Evolutionary conservation across 2,113 vertebrate species (phyloP), one percentile per base, ranked within the genome.

Genomic region (Riparia riparia): DNA sequence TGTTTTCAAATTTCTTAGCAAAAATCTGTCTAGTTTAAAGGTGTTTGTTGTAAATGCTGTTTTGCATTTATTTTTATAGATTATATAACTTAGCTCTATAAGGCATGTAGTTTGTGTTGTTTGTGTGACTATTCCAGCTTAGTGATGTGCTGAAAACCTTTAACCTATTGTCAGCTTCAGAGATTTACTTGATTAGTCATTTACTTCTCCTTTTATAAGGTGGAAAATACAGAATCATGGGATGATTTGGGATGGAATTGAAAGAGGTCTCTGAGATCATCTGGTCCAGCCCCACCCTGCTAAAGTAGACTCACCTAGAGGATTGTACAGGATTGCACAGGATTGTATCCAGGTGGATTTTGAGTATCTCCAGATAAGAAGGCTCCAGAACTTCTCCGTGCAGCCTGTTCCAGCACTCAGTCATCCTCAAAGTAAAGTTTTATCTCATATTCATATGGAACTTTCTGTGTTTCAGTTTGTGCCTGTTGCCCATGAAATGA

Each of bases 401-500:
- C 24, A 74, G 9, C n/a, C 26, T 54, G 5, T 61, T 61, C 39
- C 25, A 39, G 9, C 2, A 7, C 24, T 73, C 0, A 0, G 44
- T 82, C 69, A 73, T 22, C 5, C 32, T 60, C 29, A 34, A 53
- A 47, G 17, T 34, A 6, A 31, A 61, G 47, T 61, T 61, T 47
- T 54, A 6, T 39, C 41, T 31, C 13, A 10, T 31, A 7, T 34
- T 61, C 47, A 26, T 14, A 26, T 9, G 25, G 14, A 45, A 42
- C 12, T 69, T 76, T 11, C 47, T 61, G 53, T 47, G 29, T 51
- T 66, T 73, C 44, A 19, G 4, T 60, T 74, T 74, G 39, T 74
- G 28, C 29, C 17, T 7, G 2, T 34, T 34, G 24, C 11, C 39
- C 32, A 44, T 74, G 70, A 34, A 79, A 64, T 26, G 9, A 28